Evolutionary conservation across 2,888 invertebrate genomes (phyloP).

Genomic region (Orthosia incerta): DNA sequence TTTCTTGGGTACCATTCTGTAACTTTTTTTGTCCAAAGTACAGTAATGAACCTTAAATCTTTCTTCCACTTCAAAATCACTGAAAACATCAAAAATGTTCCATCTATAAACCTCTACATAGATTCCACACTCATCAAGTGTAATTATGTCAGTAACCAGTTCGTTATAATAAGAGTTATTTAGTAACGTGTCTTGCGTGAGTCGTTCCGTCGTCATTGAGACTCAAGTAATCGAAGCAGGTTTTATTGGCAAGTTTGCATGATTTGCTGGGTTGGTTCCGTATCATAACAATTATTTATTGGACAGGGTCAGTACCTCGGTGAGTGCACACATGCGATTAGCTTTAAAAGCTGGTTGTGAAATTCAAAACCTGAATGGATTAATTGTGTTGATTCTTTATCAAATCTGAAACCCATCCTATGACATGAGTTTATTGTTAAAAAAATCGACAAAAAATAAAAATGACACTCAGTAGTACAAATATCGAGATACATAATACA

Average conservation of each 20-base stretch:
- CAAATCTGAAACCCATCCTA: no score
- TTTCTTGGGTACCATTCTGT: no score
- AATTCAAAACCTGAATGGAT: no score
- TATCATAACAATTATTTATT: background rate
- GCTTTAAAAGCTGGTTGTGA: background rate
- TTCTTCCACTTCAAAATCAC: background rate
- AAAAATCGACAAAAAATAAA: no score
- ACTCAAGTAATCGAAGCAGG: slow-evolving; percentile 20
- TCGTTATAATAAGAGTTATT: slow-evolving; percentile 10
- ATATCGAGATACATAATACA: no score
- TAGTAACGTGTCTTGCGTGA: background rate
- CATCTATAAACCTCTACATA: background rate
- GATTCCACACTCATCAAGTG: background rate
- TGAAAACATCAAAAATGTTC: background rate
- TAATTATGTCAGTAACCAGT: slow-evolving; percentile 38
- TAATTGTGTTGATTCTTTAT: no score
- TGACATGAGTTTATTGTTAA: no score
- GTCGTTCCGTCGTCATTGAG: slow-evolving; percentile 20
- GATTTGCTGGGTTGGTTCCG: slow-evolving; percentile 30
- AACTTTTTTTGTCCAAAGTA: no score
- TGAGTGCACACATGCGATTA: no score
- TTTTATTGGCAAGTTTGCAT: slow-evolving; percentile 27
- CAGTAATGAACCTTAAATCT: no score
- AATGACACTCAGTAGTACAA: no score
- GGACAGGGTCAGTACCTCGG: no score